Percentiles rank a stretch among this genome's conserved stretches.
These are phyloP conservation scores for Drepanosiphum platanoidis DNA, from an alignment of 2,888 invertebrate species.

Conservation along the genomic window DNA sequence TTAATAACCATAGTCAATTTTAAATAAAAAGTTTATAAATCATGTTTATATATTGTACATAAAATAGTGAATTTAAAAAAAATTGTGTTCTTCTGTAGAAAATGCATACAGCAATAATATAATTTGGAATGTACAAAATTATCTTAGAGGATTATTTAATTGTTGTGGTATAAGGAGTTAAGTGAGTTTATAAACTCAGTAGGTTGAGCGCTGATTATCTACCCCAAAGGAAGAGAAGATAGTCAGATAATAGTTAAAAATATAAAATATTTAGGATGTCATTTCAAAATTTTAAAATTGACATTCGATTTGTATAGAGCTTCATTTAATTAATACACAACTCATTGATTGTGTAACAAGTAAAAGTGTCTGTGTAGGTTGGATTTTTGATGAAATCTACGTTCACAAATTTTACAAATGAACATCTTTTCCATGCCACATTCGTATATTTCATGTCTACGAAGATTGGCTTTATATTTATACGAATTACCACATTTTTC, in stretches of 20 bases:
- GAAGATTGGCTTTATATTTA: slow-evolving; percentile 64
- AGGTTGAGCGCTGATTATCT: no score
- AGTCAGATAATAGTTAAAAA: background rate
- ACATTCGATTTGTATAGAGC: background rate
- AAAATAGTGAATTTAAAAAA: background rate
- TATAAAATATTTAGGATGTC: background rate
- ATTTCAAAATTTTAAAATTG: background rate
- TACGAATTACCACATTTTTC: slow-evolving; percentile 60
- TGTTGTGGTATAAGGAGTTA: no score
- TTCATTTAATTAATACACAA: background rate
- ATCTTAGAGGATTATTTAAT: no score
- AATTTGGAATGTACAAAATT: no score
- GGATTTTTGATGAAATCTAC: slow-evolving; percentile 63
- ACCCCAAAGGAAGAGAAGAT: background rate
- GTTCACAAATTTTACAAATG: slow-evolving; percentile 67
- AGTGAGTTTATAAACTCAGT: no score
- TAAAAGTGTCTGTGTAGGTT: slow-evolving; percentile 64
- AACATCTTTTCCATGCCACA: slow-evolving; percentile 68
- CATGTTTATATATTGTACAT: no score
- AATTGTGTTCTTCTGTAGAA: background rate
- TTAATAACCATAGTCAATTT: background rate
- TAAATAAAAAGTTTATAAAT: background rate
- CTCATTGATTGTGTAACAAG: slow-evolving; percentile 35
- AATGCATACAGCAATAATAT: no score
- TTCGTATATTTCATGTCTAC: slow-evolving; percentile 67